Base-by-base conservation (phyloP, 2,888 invertebrate species). In the Molanna angustata region DNA sequence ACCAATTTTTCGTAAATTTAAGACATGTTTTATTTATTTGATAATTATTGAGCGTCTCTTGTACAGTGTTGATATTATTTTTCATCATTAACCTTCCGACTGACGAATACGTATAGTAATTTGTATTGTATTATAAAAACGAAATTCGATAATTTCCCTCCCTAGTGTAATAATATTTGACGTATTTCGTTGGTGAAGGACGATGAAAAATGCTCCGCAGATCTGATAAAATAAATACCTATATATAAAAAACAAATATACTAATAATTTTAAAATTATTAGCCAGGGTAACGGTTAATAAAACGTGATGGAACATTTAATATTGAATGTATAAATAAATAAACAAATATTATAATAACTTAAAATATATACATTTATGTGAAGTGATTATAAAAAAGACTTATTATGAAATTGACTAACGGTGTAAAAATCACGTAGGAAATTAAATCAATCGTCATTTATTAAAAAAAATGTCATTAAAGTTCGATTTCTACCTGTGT, bases 371-470 rank as follows among this genome's bases (percentile, higher is more conserved):
- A n/a, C n/a, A n/a, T n/a, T n/a, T n/a, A n/a, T 21, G 43, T 51
- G 57, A 49, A 50, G 52, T 53, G 53, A 50, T 43, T 39, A 19
- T 32, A 13, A 56, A n/a, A n/a, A 48, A 33, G 56, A 56, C 56
- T 49, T 32, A 21, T 57, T 52, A 57, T 49, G 41, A 57, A 57
- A 57, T 57, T 57, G 57, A 54, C 57, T 54, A 56, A 56, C 37
- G 45, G 49, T 53, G 53, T 54, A 48, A 41, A 31, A 16, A 40
- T 40, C 41, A 13, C 16, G 32, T 41, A 14, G 21, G n/a, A 43
- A 22, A 16, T 9, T 19, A 46, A 35, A 22, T 22, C 14, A 16
- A 22, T 22, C 43, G 43, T 45, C 37, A 21, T 37, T 33, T 17
- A 20, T 43, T 42, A 22, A 49, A 35, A 22, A 22, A 19, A 46